Evolutionary conservation across 37 sponge, comb jelly and placozoan species (phyloP).

Genomic region (Aplysina aerophoba): DNA sequence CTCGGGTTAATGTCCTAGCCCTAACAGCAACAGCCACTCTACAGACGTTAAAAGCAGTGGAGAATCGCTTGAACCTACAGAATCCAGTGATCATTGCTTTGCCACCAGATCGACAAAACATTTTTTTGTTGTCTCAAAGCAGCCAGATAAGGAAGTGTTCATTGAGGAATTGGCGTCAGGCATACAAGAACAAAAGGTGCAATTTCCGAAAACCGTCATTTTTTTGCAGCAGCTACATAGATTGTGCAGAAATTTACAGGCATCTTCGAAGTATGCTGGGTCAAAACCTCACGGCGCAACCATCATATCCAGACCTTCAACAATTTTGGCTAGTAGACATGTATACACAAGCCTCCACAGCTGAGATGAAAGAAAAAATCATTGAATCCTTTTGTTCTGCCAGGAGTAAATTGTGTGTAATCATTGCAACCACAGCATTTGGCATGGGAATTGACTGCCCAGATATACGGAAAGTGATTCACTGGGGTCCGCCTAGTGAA

Average conservation of each 20-base stretch:
- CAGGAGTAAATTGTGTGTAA: background rate
- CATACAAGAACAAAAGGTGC: background rate
- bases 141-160: background rate
- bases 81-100: conserved; percentile 28
- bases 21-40: conserved; percentile 54
- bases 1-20: conserved; percentile 28
- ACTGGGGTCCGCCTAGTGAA: background rate
- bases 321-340: background rate
- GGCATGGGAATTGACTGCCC: conserved; percentile 31
- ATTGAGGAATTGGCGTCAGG: background rate
- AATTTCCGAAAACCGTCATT: background rate
- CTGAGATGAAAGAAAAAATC: background rate
- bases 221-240: too few species aligned
- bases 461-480: background rate
- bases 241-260: too few species aligned
- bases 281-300: background rate
- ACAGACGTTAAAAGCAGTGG: conserved; percentile 29
- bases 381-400: background rate
- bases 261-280: too few species aligned
- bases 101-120: conserved; percentile 42
- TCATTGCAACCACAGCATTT: conserved; percentile 26
- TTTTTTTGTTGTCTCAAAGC: background rate
- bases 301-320: background rate
- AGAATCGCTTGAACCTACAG: background rate
- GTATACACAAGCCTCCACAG: background rate